Conservation (phyloP, 2,797 vertebrate species). For the Hafferia zeledoni region DNA sequence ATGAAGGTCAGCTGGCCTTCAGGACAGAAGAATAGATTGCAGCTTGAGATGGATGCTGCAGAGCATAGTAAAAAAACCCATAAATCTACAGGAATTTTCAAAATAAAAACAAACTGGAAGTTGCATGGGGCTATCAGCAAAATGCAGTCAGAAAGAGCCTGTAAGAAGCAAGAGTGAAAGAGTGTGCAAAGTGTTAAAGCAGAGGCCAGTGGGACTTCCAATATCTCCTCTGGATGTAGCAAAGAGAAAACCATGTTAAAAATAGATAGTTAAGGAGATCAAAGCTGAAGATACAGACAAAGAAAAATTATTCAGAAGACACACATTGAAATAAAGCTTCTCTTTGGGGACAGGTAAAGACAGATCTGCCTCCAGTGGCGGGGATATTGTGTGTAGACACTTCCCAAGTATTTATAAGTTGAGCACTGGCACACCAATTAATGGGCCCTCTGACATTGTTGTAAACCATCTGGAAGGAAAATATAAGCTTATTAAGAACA, state of each 20-base stretch:
- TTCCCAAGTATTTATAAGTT: background rate
- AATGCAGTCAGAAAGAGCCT: background rate
- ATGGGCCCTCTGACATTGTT: background rate
- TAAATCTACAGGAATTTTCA: background rate
- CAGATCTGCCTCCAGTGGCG: background rate
- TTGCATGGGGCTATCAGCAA: background rate
- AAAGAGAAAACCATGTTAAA: background rate
- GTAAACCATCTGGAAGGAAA: constrained; percentile 28
- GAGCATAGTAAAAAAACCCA: background rate
- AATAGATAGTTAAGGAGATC: background rate
- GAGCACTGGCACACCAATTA: background rate
- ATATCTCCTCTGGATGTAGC: background rate
- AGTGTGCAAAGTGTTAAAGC: background rate
- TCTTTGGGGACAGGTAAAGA: background rate
- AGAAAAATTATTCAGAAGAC: background rate
- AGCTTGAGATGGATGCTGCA: background rate
- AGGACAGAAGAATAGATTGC: background rate
- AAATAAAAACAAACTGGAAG: background rate
- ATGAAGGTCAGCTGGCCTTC: background rate
- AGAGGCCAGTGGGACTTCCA: background rate
- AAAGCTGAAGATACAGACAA: background rate
- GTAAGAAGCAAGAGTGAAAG: background rate
- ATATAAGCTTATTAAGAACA: constrained; percentile 37
- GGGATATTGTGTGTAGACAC: background rate
- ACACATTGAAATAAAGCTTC: background rate